Evolutionary conservation across 2,888 invertebrate species (phyloP), one percentile per base, ranked within the genome.

Genomic region (Scaptomyza flava): DNA sequence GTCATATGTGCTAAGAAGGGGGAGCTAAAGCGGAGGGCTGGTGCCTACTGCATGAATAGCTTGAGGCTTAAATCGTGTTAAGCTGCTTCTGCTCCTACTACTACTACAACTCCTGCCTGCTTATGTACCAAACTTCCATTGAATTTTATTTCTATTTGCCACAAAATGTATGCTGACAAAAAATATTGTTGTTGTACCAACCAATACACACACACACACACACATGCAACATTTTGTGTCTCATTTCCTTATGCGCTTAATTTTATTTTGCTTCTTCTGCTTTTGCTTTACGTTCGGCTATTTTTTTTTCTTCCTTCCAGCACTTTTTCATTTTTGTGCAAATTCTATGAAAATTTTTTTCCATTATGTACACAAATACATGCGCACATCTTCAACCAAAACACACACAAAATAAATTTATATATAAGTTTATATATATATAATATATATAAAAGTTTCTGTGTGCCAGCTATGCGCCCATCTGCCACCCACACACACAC

Each of bases 311-410:
- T 69, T 72, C 50, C 68, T 77, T 65, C 66, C 71, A 65, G 86
- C 88, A 82, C 88, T 83, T 87, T 87, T 87, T 84, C 77, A 86
- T 87, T 87, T 89, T 89, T 89, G 81, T 90, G 87, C 90, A 90
- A 90, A 89, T 90, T 90, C 89, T 89, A 86, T 89, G 90, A 90
- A 90, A 89, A 90, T 85, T 90, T 90, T 86, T 89, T 89, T 89
- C 89, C 90, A 90, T 90, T 90, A 89, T 83, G 73, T 85, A 82
- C 74, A 79, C 79, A 79, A 75, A 81, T 74, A 79, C 81, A 75
- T 77, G 78, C 73, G 73, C 75, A 72, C 50, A 75, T 45, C 64
- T 46, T 12, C 50, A 34, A 45, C 58, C 43, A 79, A 6, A 43
- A 23, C n/a, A 57, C 48, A 66, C 11, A 69, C 20, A 41, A 2